Evolutionary conservation across 1,140 invertebrate species (phyloP), one percentile per base, ranked within the genome.

Genomic region (Euura lappo): DNA sequence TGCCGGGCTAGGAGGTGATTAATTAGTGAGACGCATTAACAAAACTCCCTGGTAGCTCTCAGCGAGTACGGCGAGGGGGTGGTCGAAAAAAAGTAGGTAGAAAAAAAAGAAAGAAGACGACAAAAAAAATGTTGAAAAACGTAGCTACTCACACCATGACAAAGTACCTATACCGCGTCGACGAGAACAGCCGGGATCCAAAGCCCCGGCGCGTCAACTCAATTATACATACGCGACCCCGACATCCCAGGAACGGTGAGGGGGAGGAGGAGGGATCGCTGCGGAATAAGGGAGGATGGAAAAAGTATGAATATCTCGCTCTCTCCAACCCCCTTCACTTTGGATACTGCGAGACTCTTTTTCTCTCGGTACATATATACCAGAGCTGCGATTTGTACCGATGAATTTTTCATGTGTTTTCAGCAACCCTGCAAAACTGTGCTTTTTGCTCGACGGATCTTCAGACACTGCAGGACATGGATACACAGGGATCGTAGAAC

Each of bases 1-100:
- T 44, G 7, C 66, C 28, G 4, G 44, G 66, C 51, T 68, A 28
- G 13, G 66, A 42, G 28, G 11, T 68, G 66, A 68, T 68, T 68
- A 68, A 68, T 68, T 68, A 68, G 66, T 68, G 66, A 68, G 66
- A 11, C 66, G 66, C 66, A 68, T 68, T 68, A 68, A 68, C 66
- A 68, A 67, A 10, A 11, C 66, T 42, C 66, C 66, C 66, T 68
- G 66, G 5, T 42, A 10, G 8, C 8, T 68, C 44, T 44, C 66
- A 4, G 8, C n/a, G 6, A 8, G 8, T 13, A 13, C 8, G 60
- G 60, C 13, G 13, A 10, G 28, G 28, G 28, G 28, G 28, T 28
- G 28, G 28, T 28, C 28, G 28, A 28, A 28, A 28, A 28, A 28
- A 28, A 28, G 28, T 28, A 28, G 28, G 28, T 28, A 28, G 28